Conservation (phyloP, 2,797 vertebrate species). For the Gila robusta region DNA sequence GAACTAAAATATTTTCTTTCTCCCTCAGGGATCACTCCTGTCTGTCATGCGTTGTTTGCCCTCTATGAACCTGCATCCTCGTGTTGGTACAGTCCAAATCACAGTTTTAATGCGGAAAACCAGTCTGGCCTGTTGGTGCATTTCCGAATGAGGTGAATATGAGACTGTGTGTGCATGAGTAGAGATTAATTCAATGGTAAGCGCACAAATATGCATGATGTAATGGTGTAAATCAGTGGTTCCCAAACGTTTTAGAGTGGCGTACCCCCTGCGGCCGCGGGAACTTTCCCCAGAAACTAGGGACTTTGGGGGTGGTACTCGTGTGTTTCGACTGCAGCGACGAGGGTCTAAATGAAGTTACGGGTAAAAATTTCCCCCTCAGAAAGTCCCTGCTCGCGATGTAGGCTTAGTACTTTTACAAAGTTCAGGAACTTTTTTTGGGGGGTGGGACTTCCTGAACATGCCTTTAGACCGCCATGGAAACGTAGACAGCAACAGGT, state of each 20-base stretch:
- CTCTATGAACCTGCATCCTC: constrained; percentile 81
- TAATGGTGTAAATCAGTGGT: neutral
- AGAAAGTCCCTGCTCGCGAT: too few species aligned
- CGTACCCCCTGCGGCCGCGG: neutral
- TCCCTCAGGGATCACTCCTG: constrained; percentile 85
- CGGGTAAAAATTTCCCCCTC: too few species aligned
- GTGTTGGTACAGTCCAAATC: constrained; percentile 90
- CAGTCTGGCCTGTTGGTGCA: constrained; percentile 74
- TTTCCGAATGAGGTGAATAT: constrained; percentile 90
- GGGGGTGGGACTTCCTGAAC: too few species aligned
- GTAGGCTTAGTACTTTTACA: too few species aligned
- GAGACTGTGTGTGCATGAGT: neutral
- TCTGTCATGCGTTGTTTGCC: constrained; percentile 88
- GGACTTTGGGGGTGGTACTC: too few species aligned
- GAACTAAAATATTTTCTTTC: constrained; percentile 12
- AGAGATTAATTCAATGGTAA: neutral
- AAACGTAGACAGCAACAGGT: too few species aligned
- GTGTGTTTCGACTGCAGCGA: too few species aligned
- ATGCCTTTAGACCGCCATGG: too few species aligned
- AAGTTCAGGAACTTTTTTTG: too few species aligned
- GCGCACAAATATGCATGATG: neutral
- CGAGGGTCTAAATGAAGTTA: too few species aligned
- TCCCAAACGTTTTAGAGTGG: neutral
- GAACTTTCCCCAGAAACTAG: too few species aligned
- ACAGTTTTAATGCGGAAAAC: constrained; percentile 77